Base-by-base conservation (phyloP, 2,797 vertebrate genomes). In the Petrocephalus schoutedeni region DNA sequence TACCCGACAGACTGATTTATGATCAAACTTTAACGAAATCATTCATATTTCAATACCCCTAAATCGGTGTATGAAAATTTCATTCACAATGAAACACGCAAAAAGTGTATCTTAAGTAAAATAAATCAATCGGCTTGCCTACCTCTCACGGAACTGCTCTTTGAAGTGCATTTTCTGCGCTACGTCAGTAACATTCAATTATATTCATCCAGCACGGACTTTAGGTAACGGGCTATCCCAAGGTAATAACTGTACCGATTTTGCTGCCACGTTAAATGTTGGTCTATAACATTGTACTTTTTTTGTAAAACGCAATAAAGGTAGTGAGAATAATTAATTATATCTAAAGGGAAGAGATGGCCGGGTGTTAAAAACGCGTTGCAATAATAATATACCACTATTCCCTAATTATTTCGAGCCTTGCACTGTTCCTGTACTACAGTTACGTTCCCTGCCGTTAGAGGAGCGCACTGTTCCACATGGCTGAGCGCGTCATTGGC, bases 1-100 rank as follows among this genome's bases (percentile, higher is more conserved):
- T 54, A 96, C 93, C 32, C 92, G 92, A 93, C 93, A 94, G 95
- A 95, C 95, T 96, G 96, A 97, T 97, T 96, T 96, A 95, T 95
- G 95, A 97, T 97, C 95, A 97, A 98, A 97, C 95, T 97, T 98
- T 97, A 96, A 98, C 96, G 95, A 93, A 95, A 94, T 92, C 96
- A 97, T 98, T 97, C 95, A 97, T 98, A 98, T 98, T 98, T 98
- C 95, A 98, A 96, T 89, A 94, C 94, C 95, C 94, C 93, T 97
- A 97, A 98, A 98, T 96, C 95, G 94, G 93, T 91, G 93, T 94
- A 97, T 97, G 94, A 97, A 97, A 97, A 93, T 97, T 97, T 97
- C 95, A 97, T 97, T 94, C 92, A 94, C 94, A 94, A 95, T 96
- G 94, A 95, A 95, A 95, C 93, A 94, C 95, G 95, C 91, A 93